These are phyloP conservation scores for Python bivittatus DNA, from an alignment of 2,113 vertebrate genomes.

Conservation along the genomic window DNA sequence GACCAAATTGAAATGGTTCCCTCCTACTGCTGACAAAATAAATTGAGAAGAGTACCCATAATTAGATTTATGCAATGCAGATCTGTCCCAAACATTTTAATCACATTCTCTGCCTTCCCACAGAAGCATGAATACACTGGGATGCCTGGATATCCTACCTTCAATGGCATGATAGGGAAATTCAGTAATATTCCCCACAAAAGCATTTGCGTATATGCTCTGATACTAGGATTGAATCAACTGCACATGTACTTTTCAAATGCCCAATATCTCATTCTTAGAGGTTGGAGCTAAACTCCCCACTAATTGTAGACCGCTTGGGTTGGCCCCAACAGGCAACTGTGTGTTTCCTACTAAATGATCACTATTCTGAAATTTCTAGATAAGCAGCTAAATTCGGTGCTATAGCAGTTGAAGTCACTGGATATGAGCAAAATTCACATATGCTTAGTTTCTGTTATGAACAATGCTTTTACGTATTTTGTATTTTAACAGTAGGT, in stretches of 20 bases:
- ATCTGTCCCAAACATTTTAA: background rate
- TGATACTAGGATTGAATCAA: background rate
- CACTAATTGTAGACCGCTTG: background rate
- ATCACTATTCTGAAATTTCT: background rate
- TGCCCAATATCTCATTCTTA: background rate
- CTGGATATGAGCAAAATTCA: background rate
- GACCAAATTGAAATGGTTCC: background rate
- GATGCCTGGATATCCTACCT: background rate
- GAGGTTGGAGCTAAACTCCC: background rate
- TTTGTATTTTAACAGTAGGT: background rate
- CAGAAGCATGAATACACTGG: background rate
- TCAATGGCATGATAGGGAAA: background rate
- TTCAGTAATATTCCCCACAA: background rate
- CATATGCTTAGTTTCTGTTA: background rate
- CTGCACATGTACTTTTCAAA: background rate
- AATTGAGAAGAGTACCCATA: background rate
- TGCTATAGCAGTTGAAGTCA: background rate
- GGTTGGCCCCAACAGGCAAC: background rate
- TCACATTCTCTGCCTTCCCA: background rate
- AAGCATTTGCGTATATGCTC: background rate
- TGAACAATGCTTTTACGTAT: background rate
- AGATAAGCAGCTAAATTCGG: background rate
- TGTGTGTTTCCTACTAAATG: background rate
- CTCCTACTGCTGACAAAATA: background rate
- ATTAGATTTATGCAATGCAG: background rate